phyloP scores from a whole-genome alignment of 2,797 vertebrate species.

The Macropodus opercularis region DNA sequence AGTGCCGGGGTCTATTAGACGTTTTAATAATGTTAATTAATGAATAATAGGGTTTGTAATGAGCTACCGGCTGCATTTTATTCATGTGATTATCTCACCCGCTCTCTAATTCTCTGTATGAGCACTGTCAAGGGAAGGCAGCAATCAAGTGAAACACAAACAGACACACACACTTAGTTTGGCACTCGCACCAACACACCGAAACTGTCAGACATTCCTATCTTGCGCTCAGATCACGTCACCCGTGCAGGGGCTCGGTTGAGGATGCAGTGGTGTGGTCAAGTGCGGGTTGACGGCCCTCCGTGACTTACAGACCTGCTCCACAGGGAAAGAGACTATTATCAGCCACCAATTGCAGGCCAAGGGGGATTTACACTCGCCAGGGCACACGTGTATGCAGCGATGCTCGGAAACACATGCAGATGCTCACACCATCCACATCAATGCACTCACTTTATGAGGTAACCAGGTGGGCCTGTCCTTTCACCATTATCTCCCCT shows the following conservation, averaged over 20 bases:
- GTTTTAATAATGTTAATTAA: conserved; percentile 88
- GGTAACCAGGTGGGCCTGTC: conserved; percentile 60
- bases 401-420: conserved; percentile 5
- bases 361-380: conserved; percentile 61
- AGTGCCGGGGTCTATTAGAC: conserved; percentile 77
- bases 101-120: conserved; percentile 67
- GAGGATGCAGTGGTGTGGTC: conserved; percentile 32
- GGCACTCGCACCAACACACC: conserved; percentile 3
- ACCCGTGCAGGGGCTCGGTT: conserved; percentile 33
- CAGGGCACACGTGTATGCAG: conserved; percentile 13
- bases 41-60: conserved; percentile 84
- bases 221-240: not conserved
- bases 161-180: conserved; percentile 33
- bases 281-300: conserved; percentile 46
- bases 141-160: conserved; percentile 53
- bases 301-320: conserved; percentile 60
- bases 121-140: conserved; percentile 59
- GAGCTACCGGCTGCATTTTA: conserved; percentile 80
- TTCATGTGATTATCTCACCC: conserved; percentile 77
- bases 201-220: conserved; percentile 30
- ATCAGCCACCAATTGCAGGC: conserved; percentile 72
- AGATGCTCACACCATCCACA: conserved; percentile 16
- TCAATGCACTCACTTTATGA: conserved; percentile 38
- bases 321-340: conserved; percentile 70
- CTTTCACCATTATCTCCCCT: conserved; percentile 33